Evolutionary conservation across 1,140 invertebrate species (phyloP), one percentile per base, ranked within the genome.

Genomic region (Mamestra configurata): DNA sequence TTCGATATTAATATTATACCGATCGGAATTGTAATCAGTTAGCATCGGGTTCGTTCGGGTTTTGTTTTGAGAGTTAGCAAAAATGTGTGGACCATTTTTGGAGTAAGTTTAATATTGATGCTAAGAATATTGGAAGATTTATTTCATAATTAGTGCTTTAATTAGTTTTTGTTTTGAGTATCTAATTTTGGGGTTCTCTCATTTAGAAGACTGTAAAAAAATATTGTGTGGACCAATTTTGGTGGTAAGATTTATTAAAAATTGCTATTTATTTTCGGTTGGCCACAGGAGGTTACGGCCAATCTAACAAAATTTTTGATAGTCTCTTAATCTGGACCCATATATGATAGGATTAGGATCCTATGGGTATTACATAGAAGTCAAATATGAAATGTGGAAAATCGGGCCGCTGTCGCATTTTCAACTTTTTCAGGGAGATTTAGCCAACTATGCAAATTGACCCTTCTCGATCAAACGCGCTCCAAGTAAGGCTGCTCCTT

Each of bases 1-100:
- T 77, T 82, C 59, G 61, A 57, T 64, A 68, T 68, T 64, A 75
- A 78, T 57, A 75, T 77, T 80, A 77, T 82, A 49, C 43, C 61
- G 57, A 77, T 77, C 59, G 57, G 64, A 27, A 79, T 68, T 71
- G 24, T 57, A 75, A 61, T 51, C 72, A 53, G 72, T 11, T 57
- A 11, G 13, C 4, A 68, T 22, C 24, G 15, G 22, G 24, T 57
- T 43, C 66, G 18, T 8, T 22, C 4, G 55, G 4, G 35, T 66
- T 66, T 66, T 37, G 35, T 66, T 66, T 66, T 22, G n/a, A 4
- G 37, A 11, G 0, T 31, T 37, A 4, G 18, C 15, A 64, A 64
- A 64, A 64, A 40, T n/a, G 6, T 37, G 8, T 40, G 35, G 18
- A 11, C 37, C 64, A 24, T 46, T 68, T 68, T 43, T 24, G 66